phyloP scores from a whole-genome alignment of 2,797 vertebrate genomes.

The Lycodopsis pacificus region DNA sequence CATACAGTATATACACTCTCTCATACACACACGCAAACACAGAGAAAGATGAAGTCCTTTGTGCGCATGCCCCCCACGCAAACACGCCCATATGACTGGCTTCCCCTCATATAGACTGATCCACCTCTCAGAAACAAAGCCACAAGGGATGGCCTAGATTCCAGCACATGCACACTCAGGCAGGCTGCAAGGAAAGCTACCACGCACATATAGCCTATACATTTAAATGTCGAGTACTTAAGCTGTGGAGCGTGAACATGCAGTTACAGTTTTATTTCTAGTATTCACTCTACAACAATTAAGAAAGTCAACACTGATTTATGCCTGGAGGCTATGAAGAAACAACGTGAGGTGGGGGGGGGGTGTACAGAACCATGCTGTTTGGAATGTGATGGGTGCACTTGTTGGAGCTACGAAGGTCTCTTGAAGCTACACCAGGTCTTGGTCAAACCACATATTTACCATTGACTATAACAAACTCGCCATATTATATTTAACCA shows the following conservation, averaged over 20 bases:
- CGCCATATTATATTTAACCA: not conserved
- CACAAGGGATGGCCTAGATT: slow-evolving; percentile 82
- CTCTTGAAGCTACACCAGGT: not conserved
- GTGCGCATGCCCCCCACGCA: slow-evolving; percentile 61
- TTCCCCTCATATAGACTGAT: slow-evolving; percentile 73
- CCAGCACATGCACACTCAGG: slow-evolving; percentile 77
- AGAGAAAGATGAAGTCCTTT: slow-evolving; percentile 31
- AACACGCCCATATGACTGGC: slow-evolving; percentile 71
- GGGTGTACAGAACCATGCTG: not conserved
- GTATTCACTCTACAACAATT: not conserved
- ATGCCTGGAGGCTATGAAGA: not conserved
- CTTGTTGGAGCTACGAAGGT: slow-evolving; percentile 4
- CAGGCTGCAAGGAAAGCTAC: slow-evolving; percentile 50
- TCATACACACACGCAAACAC: slow-evolving; percentile 16
- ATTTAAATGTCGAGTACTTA: slow-evolving; percentile 13
- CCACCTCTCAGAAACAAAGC: slow-evolving; percentile 79
- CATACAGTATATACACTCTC: slow-evolving; percentile 24
- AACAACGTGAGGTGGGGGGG: too few species aligned
- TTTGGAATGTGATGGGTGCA: not conserved
- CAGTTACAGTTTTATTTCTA: not conserved
- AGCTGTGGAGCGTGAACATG: not conserved
- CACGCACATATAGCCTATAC: slow-evolving; percentile 18
- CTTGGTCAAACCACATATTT: slow-evolving; percentile 7
- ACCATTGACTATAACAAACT: not conserved
- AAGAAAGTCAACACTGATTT: not conserved